phyloP scores from a whole-genome alignment of 1,140 invertebrate genomes.

The Lucilia cuprina region DNA sequence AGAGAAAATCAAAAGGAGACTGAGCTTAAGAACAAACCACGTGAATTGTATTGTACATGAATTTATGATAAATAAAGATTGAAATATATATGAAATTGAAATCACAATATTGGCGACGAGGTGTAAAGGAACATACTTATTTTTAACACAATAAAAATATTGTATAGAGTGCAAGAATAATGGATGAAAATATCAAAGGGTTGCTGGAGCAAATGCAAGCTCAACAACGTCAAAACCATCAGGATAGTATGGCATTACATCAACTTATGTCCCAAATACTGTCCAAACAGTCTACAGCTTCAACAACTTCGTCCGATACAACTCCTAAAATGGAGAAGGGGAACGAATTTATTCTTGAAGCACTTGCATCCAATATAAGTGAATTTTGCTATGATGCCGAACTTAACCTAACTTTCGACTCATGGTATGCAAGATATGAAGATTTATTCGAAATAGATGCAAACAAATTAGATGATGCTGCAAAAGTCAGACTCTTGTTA shows the following conservation, averaged over 20 bases:
- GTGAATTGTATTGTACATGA: neutral
- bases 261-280: neutral
- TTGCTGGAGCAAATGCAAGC: neutral
- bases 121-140: neutral
- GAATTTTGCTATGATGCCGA: constrained; percentile 10
- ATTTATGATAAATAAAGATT: neutral
- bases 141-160: neutral
- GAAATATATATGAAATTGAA: neutral
- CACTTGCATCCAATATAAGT: neutral
- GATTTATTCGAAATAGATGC: constrained; percentile 14
- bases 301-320: neutral
- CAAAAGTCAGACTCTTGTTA: constrained; percentile 32
- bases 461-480: constrained; percentile 25
- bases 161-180: neutral
- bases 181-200: neutral
- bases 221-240: neutral
- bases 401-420: constrained; percentile 36
- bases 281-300: neutral
- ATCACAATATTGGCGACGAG: neutral
- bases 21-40: neutral
- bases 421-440: constrained; percentile 35
- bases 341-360: neutral
- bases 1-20: neutral
- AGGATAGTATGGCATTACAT: neutral
- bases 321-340: too few relatives aligned